Percentiles rank a stretch among this genome's conserved stretches.
Evolutionary conservation across 2,797 vertebrate species (phyloP).

Genomic region (Enoplosus armatus): DNA sequence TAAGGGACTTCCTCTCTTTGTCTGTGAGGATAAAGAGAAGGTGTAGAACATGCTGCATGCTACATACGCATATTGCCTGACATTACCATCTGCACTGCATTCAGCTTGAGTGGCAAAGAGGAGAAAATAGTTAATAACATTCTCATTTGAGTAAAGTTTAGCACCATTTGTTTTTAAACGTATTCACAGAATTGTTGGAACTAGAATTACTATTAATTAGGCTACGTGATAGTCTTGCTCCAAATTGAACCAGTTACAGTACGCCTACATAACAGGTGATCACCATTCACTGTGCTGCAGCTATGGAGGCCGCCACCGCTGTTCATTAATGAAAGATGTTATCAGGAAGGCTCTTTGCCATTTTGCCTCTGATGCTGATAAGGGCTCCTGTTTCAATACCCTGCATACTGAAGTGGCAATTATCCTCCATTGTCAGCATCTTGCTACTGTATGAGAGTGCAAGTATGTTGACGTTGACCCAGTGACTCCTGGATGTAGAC

Average conservation of each 20-base stretch:
- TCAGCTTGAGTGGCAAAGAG: not conserved
- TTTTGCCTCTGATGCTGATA: slow-evolving; percentile 47
- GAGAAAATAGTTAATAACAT: not conserved
- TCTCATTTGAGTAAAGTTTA: not conserved
- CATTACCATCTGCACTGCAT: not conserved
- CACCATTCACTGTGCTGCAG: slow-evolving; percentile 3
- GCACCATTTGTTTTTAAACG: not conserved
- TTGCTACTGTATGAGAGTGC: slow-evolving; percentile 26
- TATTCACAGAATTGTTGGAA: not conserved
- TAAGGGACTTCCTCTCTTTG: slow-evolving; percentile 50
- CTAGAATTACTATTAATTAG: not conserved
- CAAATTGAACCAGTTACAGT: not conserved
- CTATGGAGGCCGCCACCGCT: not conserved
- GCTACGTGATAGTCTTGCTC: not conserved
- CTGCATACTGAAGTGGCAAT: slow-evolving; percentile 41
- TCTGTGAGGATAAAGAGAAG: slow-evolving; percentile 34
- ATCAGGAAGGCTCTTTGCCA: slow-evolving; percentile 33
- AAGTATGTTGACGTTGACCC: slow-evolving; percentile 42
- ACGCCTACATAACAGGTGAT: not conserved
- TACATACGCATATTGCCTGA: not conserved
- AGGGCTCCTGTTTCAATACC: slow-evolving; percentile 47
- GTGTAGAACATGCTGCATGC: slow-evolving; percentile 11
- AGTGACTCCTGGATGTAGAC: slow-evolving; percentile 17
- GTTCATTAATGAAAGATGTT: slow-evolving; percentile 51
- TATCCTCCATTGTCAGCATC: slow-evolving; percentile 33